phyloP scores from a whole-genome alignment of 2,113 vertebrate species.

The Oceanodroma tethys region DNA sequence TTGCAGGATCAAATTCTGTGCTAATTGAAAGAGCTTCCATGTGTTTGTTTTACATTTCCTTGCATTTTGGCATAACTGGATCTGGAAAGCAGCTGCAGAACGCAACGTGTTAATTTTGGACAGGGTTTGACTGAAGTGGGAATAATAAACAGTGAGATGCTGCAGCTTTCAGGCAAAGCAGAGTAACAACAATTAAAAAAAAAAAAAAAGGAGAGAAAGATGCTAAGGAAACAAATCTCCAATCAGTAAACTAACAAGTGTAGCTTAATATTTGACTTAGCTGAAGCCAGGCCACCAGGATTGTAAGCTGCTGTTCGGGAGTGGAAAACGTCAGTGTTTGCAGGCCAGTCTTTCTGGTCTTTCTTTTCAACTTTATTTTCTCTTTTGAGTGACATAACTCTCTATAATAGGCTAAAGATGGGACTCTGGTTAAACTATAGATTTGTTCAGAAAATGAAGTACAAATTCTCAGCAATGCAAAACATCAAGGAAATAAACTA shows the following conservation, averaged over 20 bases:
- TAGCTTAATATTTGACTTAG: conserved; percentile 17
- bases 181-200: conserved; percentile 82
- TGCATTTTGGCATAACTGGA: background rate
- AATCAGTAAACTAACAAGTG: conserved; percentile 19
- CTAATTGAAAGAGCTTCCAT: conserved; percentile 56
- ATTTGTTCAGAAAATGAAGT: conserved; percentile 6
- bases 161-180: conserved; percentile 86
- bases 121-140: conserved; percentile 75
- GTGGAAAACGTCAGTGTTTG: background rate
- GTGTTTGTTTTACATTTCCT: conserved; percentile 42
- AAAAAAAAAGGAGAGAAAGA: background rate
- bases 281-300: conserved; percentile 30
- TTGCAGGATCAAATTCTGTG: conserved; percentile 41
- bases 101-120: conserved; percentile 70
- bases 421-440: background rate
- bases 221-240: conserved; percentile 4
- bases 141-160: conserved; percentile 82
- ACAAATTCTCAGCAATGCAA: background rate
- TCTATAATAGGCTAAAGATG: background rate
- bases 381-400: background rate
- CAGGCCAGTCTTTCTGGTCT: conserved; percentile 22
- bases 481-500: background rate
- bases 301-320: background rate
- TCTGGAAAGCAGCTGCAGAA: conserved; percentile 17
- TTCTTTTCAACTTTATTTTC: conserved; percentile 39